Conservation (phyloP, 2,113 vertebrate species). For the Zosterops hypoxanthus region DNA sequence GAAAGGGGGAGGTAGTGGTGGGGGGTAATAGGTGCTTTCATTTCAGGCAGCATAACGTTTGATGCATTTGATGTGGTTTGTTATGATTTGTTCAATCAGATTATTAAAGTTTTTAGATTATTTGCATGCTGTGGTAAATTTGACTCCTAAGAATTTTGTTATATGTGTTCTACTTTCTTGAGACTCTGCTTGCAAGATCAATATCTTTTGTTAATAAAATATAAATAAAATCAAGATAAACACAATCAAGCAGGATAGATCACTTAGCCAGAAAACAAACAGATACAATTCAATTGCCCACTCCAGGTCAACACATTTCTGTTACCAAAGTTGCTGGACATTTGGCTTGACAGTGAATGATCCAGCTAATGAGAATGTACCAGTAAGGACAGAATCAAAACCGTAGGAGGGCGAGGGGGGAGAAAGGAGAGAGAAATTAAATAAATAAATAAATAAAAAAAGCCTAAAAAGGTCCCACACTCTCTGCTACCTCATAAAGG, state of each 20-base stretch:
- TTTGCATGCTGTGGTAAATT: not conserved
- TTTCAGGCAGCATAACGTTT: not conserved
- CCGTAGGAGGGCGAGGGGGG: fast-evolving
- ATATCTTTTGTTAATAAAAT: not conserved
- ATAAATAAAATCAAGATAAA: not conserved
- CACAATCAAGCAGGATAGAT: not conserved
- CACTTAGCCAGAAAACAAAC: not conserved
- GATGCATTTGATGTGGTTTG: not conserved
- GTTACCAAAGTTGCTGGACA: not conserved
- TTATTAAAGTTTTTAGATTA: not conserved
- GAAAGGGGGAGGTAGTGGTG: not conserved
- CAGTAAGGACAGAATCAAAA: not conserved
- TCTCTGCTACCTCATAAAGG: not conserved
- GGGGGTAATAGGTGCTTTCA: not conserved
- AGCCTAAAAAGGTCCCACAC: not conserved
- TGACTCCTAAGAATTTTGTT: not conserved
- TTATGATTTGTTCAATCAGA: not conserved
- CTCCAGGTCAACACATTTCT: not conserved
- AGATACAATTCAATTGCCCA: not conserved
- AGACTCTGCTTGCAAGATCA: not conserved
- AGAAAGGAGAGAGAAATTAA: fast-evolving
- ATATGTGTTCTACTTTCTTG: not conserved
- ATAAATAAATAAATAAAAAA: too few species aligned
- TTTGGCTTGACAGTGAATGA: not conserved
- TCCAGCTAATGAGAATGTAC: not conserved